Conservation (phyloP, 2,888 invertebrate genomes). For the Plagodis pulveraria region DNA sequence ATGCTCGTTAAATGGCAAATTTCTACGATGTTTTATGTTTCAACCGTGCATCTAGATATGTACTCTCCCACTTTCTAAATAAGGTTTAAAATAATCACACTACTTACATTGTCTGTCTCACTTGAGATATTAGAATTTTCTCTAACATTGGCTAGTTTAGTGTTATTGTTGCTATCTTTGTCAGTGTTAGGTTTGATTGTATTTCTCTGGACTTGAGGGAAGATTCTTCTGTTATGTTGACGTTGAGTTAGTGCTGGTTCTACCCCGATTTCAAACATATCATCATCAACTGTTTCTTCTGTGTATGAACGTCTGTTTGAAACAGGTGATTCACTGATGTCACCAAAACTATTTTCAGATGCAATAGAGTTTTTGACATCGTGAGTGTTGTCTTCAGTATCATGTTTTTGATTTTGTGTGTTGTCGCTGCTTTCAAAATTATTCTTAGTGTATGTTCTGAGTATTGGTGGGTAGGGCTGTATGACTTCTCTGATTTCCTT, state of each 20-base stretch:
- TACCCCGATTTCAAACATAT: slow-evolving; percentile 60
- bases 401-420: too few relatives aligned
- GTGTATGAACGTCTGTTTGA: slow-evolving; percentile 60
- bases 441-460: slow-evolving; percentile 59
- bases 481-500: slow-evolving; percentile 66
- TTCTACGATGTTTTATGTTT: slow-evolving; percentile 14
- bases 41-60: slow-evolving; percentile 1
- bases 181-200: slow-evolving; percentile 42
- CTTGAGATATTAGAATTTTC: slow-evolving; percentile 37
- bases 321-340: neutral
- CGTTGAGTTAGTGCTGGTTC: slow-evolving; percentile 46
- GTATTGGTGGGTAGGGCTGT: slow-evolving; percentile 37
- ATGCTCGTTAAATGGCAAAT: slow-evolving; percentile 15
- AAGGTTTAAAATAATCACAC: neutral
- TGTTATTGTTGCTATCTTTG: slow-evolving; percentile 43
- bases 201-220: slow-evolving; percentile 51
- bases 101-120: slow-evolving; percentile 54
- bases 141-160: slow-evolving; percentile 36
- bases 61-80: neutral
- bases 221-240: slow-evolving; percentile 51
- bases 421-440: slow-evolving; percentile 57
- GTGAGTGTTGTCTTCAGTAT: too few relatives aligned
- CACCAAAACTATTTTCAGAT: slow-evolving; percentile 47
- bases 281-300: slow-evolving; percentile 59
- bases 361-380: too few relatives aligned